phyloP scores from a whole-genome alignment of 2,888 invertebrate species.

The Bugula neritina region DNA sequence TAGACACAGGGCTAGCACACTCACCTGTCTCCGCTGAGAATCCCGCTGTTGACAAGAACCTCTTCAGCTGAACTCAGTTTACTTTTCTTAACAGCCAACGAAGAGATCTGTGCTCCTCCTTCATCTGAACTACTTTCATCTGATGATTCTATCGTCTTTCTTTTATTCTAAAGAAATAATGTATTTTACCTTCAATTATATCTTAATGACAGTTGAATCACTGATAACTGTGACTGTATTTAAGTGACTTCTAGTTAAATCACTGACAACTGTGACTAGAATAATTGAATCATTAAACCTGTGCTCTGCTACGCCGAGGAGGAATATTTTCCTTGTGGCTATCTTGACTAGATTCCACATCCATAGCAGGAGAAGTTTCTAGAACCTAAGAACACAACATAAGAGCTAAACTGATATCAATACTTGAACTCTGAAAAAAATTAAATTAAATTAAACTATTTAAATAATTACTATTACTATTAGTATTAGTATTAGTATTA shows the following conservation, averaged over 20 bases:
- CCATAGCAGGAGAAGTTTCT: too few species aligned
- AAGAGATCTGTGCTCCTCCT: neutral
- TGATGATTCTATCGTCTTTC: neutral
- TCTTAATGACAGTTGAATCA: too few species aligned
- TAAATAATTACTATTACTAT: neutral
- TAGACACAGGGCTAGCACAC: neutral
- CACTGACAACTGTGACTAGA: too few species aligned
- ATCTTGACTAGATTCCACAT: neutral
- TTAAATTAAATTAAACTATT: neutral
- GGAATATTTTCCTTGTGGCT: conserved; percentile 10
- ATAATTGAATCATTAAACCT: too few species aligned
- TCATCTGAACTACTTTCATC: neutral
- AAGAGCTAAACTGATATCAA: neutral
- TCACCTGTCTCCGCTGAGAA: neutral
- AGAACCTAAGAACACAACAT: too few species aligned
- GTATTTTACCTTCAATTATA: neutral
- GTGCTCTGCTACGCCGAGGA: too few species aligned
- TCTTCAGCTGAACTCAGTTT: conserved; percentile 14
- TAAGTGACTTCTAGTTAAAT: too few species aligned
- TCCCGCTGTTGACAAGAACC: neutral
- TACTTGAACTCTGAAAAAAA: neutral
- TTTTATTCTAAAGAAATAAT: neutral
- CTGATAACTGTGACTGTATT: too few species aligned
- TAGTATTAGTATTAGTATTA: neutral
- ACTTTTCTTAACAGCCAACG: neutral